Evolutionary conservation across 2,888 invertebrate genomes (phyloP).

Genomic region (Clanis bilineata): DNA sequence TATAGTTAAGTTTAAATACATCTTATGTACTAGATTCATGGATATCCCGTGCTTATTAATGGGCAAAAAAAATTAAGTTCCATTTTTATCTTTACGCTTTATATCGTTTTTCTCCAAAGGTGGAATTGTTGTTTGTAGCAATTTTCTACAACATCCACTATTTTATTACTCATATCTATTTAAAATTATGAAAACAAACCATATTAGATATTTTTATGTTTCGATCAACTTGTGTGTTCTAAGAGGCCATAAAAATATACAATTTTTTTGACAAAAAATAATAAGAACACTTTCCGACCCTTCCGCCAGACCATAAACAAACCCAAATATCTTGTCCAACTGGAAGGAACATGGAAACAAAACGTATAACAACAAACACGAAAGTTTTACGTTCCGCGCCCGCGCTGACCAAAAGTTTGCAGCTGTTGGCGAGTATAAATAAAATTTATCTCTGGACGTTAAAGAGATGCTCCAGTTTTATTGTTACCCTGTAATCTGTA

Average conservation of each 20-base stretch:
- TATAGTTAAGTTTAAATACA: no score
- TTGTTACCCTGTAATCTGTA: slow-evolving; percentile 53
- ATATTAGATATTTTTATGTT: slow-evolving; percentile 15
- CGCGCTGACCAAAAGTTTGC: slow-evolving; percentile 81
- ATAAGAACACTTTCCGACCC: slow-evolving; percentile 43
- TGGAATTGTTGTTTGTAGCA: no score
- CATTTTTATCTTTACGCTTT: no score
- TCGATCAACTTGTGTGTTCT: slow-evolving; percentile 54
- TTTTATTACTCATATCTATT: no score
- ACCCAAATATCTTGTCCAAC: slow-evolving; percentile 35
- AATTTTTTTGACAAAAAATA: slow-evolving; percentile 27
- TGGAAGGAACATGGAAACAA: slow-evolving; percentile 61
- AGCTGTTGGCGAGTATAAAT: slow-evolving; percentile 78
- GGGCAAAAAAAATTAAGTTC: no score
- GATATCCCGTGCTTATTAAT: no score
- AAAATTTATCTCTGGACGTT: slow-evolving; percentile 77
- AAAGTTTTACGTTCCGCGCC: slow-evolving; percentile 59
- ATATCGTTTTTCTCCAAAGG: no score
- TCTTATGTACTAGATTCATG: no score
- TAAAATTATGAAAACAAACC: no score
- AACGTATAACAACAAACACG: slow-evolving; percentile 66
- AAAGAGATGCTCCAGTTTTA: slow-evolving; percentile 68
- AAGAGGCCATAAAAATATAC: slow-evolving; percentile 22
- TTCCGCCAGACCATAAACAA: slow-evolving; percentile 50
- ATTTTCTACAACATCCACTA: no score